A percentile compares a stretch with the other conserved stretches of the same genome.
Conservation (phyloP, 2,113 vertebrate genomes). For the Gadus macrocephalus region DNA sequence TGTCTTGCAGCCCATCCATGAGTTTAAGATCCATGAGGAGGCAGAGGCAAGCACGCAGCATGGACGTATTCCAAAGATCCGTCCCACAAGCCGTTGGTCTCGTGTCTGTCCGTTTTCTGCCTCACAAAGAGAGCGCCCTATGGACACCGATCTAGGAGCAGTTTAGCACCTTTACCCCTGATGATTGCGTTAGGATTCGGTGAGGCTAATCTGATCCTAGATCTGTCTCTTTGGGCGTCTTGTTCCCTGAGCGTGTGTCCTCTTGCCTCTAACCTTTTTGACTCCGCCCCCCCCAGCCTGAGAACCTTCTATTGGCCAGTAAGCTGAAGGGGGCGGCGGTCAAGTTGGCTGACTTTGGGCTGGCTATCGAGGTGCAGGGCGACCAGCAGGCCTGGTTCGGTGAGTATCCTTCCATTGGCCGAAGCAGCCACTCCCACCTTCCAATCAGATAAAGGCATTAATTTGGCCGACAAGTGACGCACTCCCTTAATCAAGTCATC, state of each 20-base stretch:
- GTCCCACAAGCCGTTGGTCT: conserved; percentile 1
- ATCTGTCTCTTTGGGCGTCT: conserved; percentile 62
- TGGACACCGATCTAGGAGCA: conserved; percentile 66
- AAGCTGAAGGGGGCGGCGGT: conserved; percentile 79
- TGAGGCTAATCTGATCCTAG: conserved; percentile 68
- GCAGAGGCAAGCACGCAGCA: conserved; percentile 36
- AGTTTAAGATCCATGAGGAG: conserved; percentile 41
- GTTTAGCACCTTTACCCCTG: conserved; percentile 60
- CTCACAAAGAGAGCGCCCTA: conserved; percentile 55
- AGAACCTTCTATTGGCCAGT: conserved; percentile 79
- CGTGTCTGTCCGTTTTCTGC: conserved; percentile 54
- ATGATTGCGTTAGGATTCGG: conserved; percentile 52
- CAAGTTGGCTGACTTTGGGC: conserved; percentile 79
- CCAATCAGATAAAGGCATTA: conserved; percentile 14
- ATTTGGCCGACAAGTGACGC: background rate
- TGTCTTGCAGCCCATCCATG: conserved; percentile 21
- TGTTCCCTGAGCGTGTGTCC: conserved; percentile 60
- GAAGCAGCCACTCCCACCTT: conserved; percentile 25
- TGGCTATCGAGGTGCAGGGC: conserved; percentile 77
- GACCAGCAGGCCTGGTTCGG: conserved; percentile 80
- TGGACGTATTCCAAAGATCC: conserved; percentile 44
- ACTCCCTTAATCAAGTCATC: conserved; percentile 1
- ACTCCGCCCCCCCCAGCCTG: conserved; percentile 75
- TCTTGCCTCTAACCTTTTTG: conserved; percentile 71
- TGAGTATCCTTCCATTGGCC: conserved; percentile 62